Base-by-base conservation (phyloP, 1,140 invertebrate species). In the Drepana arcuata region DNA sequence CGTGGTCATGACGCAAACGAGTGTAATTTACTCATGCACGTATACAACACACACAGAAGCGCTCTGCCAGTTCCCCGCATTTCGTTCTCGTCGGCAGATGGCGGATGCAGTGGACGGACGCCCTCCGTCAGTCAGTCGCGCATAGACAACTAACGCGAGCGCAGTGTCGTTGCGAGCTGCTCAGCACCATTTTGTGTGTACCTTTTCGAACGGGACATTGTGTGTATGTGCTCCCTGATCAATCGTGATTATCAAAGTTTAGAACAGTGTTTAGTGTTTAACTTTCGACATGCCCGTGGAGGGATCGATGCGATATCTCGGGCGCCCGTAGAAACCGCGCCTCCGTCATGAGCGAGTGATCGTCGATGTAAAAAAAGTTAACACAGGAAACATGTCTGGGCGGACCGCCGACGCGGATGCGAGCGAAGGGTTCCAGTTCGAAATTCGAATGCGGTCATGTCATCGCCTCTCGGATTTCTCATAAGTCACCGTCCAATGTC, bases 391-490 rank as follows among this genome's bases (percentile, higher is more conserved):
- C 74, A 82, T 82, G 78, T 82, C 78, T 70, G 71, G 74, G 69
- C 74, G 77, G 72, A 60, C 66, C 66, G 73, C 63, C 73, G 72
- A 73, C 77, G 71, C 77, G 68, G 74, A 71, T 74, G 54, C 77
- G 70, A 79, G 67, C 77, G 71, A 77, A 79, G 74, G 72, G 72
- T 81, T 81, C 65, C 70, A 71, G 72, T 81, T 81, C 77, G 77
- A 81, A 81, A 81, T 81, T 81, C 77, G 77, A 81, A 81, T 79
- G 77, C 77, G 77, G 72, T 81, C 77, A 78, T 81, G 77, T 81
- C 77, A 78, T 78, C 73, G 77, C 70, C 70, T 81, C 69, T 78
- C 75, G 75, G 73, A 75, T 80, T 75, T 75, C 65, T 66, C 69
- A 68, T 80, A 75, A 80, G 73, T 77, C 73, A 77, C 72, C 72